Base-by-base conservation (phyloP, 2,888 invertebrate species). In the Busseola fusca region DNA sequence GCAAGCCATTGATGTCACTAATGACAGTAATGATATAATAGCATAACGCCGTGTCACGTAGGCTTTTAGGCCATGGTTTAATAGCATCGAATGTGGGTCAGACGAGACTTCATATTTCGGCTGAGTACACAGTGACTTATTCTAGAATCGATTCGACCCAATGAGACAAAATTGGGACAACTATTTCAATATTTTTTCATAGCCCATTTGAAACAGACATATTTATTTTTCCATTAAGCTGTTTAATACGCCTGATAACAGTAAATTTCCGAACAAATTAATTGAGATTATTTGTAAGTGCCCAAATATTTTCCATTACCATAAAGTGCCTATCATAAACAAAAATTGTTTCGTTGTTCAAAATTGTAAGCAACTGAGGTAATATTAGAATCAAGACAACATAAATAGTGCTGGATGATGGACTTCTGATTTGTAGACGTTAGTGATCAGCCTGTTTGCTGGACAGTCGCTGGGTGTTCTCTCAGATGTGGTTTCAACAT, bases 11-110 rank as follows among this genome's bases (percentile, higher is more conserved):
- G 77, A 83, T 81, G 76, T 82, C 82, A 82, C 84, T 84, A 88
- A 86, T 84, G 78, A 74, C 71, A 57, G 60, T 81, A 74, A 74
- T 78, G 73, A 82, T 80, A 84, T 80, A 83, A 83, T 76, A 80
- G 67, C 75, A 77, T 73, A 85, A 87, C 87, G 89, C 85, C 83
- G 77, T 87, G 90, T 90, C 91, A 91, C 88, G 89, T 91, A 91
- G 91, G 89, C 87, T 91, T 91, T 89, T 87, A 90, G 87, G 87
- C 85, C 86, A 86, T 85, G 85, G 84, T 87, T 87, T 87, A 86
- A 84, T 83, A 73, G 81, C 80, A 77, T 85, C 73, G 69, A 84
- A 90, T 90, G 88, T 91, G 83, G 92, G 91, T 90, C 90, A 92
- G 78, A 86, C 85, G 62, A 87, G 72, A 80, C 80, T 77, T 85